Base-by-base conservation (phyloP, 2,888 invertebrate genomes). In the Rambutsinella grinnellia region DNA sequence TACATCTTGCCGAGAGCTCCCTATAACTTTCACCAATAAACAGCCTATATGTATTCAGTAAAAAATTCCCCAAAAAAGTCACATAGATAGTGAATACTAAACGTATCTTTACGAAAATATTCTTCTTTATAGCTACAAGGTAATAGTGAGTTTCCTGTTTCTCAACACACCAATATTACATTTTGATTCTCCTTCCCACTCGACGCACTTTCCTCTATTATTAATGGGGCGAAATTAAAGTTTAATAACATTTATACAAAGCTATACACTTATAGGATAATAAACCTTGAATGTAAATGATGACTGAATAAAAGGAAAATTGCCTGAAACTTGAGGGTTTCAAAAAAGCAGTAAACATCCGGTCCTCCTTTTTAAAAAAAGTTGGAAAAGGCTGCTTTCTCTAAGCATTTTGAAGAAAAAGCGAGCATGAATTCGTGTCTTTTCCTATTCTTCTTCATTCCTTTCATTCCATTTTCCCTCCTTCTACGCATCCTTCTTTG, bases 311-410 rank as follows among this genome's bases (percentile, higher is more conserved):
- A 74, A 67, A 49, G 58, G 58, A 66, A 67, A 66, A 56, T 67
- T 74, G 74, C 74, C 74, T 67, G 15, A 74, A 74, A 67, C 66
- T 74, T 74, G 74, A 67, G 61, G 74, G 66, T 61, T 61, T 66
- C 61, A 66, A 65, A 65, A n/a, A 69, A 67, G 75, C 61, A 62
- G 66, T 69, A 76, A 76, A 68, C 76, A 76, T 76, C 69, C 69
- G 68, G 76, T 69, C 53, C 68, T 68, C 53, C 13, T 36, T 36
- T 36, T 36, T 36, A 13, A 75, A 51, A 67, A 74, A 74, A 68
- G 58, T 74, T 67, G 66, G 54, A 67, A 74, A 67, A 61, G 54
- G 23, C n/a, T 36, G 36, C 36, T 8, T 13, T 13, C 36, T 8
- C 36, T 8, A 13, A 36, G 36, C 36, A 36, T 36, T 36, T n/a